Evolutionary conservation across 2,113 vertebrate species (phyloP), one percentile per base, ranked within the genome.

Genomic region (Girardinichthys multiradiatus): DNA sequence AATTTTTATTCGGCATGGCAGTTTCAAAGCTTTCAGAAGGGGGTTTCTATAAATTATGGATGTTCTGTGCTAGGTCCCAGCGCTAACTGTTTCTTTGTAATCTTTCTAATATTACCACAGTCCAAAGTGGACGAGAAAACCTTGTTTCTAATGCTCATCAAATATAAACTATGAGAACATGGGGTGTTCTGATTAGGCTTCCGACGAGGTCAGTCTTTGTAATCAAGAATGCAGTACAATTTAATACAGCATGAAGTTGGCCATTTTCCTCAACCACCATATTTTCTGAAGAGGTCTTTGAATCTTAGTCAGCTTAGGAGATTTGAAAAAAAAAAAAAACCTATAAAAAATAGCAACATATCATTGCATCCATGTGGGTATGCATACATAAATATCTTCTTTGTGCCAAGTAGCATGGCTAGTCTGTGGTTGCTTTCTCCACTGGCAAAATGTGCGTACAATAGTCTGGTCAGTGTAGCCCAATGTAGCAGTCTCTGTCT

Each of bases 401-500:
- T 66, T 72, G 57, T 57, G 27, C 15, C 70, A 48, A 82, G 70
- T 15, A 37, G 54, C 31, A 42, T 30, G 63, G 63, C 68, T 54
- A 39, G 31, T 62, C 31, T 42, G 64, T 64, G 76, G 68, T 68
- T 48, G 61, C 66, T 58, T 60, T 59, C 68, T 85, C 57, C 45
- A 57, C 57, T 39, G 15, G 72, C 35, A 58, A 9, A 3, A 80
- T 82, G 82, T 83, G 82, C 75, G 68, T 35, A 54, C 19, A 54
- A 54, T n/a, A 81, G 62, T 58, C 61, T 70, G 69, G 75, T 70
- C 70, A 66, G 17, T 57, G 73, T 65, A 67, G 60, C 83, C 78
- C 63, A 72, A 81, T 81, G 80, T 69, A 80, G 77, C 62, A 71
- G 72, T 75, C 82, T 77, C 74, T 60, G 72, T 78, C 76, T 74